Evolutionary conservation across 2,888 invertebrate genomes (phyloP).

Genomic region (Chironomus riparius): DNA sequence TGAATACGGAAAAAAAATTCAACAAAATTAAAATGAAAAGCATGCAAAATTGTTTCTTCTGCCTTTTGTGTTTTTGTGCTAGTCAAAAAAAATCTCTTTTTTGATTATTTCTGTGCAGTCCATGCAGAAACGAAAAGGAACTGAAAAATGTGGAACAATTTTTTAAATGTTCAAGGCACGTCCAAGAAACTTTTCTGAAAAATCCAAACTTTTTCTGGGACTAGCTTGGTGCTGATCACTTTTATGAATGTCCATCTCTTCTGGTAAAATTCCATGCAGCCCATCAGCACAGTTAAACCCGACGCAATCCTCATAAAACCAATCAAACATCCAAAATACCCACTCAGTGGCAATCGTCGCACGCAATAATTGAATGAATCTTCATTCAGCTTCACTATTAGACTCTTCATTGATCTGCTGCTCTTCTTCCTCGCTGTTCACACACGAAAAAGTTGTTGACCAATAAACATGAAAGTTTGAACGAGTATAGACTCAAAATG

Average conservation of each 20-base stretch:
- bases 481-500: no score
- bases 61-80: not conserved
- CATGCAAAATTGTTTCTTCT: not conserved
- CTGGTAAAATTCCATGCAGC: no score
- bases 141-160: not conserved
- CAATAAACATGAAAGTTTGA: no score
- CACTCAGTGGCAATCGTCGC: not conserved
- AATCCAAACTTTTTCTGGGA: not conserved
- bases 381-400: not conserved
- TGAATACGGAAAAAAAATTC: not conserved
- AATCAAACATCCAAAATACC: no score
- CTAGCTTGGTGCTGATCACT: no score
- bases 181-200: not conserved
- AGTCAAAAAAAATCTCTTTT: not conserved
- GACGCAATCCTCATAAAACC: no score
- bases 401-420: not conserved
- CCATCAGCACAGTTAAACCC: no score
- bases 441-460: no score
- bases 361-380: not conserved
- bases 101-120: not conserved
- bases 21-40: not conserved
- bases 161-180: not conserved
- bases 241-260: no score
- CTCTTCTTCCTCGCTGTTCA: no score
- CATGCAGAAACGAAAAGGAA: not conserved